A percentile compares a stretch with the other conserved stretches of the same genome.
phyloP scores from a whole-genome alignment of 2,888 invertebrate species.

The Cataglyphis cursor region DNA sequence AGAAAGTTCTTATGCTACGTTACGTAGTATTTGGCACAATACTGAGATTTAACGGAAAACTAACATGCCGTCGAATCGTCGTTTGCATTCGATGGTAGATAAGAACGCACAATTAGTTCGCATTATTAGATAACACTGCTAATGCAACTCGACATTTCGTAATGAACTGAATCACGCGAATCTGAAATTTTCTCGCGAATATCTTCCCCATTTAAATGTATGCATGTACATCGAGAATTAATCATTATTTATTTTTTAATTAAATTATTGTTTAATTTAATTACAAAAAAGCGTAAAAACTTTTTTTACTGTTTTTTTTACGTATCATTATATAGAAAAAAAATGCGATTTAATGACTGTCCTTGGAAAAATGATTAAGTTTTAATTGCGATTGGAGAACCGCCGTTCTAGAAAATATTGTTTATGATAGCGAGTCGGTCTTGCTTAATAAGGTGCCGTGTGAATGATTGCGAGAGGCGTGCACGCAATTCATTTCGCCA shows the following conservation, averaged over 20 bases:
- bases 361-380: not conserved
- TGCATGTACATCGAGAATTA: not conserved
- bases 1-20: conserved; percentile 63
- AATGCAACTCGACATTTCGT: not conserved
- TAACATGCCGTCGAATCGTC: conserved; percentile 29
- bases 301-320: not conserved
- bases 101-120: conserved; percentile 26
- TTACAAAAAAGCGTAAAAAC: not conserved
- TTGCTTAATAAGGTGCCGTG: conserved; percentile 73
- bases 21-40: conserved; percentile 57
- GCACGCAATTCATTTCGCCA: conserved; percentile 74
- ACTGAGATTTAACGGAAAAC: conserved; percentile 59
- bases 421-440: conserved; percentile 78
- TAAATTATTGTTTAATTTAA: not conserved
- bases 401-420: conserved; percentile 68
- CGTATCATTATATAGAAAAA: not conserved
- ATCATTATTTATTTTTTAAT: not conserved
- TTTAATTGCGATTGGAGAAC: conserved; percentile 2
- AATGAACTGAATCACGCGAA: not conserved
- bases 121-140: conserved; percentile 32
- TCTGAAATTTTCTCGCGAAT: not conserved
- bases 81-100: conserved; percentile 41
- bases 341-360: conserved; percentile 13
- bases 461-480: conserved; percentile 74
- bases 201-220: not conserved